These are phyloP conservation scores for Sminthurinus aureus DNA, from an alignment of 2,888 invertebrate species.

Conservation along the genomic window DNA sequence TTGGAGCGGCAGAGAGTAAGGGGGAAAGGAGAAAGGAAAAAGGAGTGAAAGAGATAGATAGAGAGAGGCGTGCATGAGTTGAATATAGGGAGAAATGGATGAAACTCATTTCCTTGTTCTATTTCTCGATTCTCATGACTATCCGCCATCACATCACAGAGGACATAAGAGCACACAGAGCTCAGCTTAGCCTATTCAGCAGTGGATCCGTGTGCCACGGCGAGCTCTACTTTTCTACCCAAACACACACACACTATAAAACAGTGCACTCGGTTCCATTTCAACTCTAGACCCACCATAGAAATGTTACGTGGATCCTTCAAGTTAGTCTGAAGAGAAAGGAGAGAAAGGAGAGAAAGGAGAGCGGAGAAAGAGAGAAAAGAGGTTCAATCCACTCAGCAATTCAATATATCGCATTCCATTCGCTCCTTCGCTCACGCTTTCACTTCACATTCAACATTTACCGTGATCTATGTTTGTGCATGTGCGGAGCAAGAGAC, in stretches of 20 bases:
- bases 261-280: too few relatives aligned
- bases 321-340: not conserved
- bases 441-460: not conserved
- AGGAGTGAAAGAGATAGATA: not conserved
- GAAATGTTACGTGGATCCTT: not conserved
- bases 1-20: not conserved
- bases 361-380: too few relatives aligned
- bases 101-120: constrained; percentile 2
- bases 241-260: not conserved
- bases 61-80: not conserved
- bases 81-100: not conserved
- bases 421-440: not conserved
- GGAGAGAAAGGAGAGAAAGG: not conserved
- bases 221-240: not conserved
- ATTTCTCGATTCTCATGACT: not conserved
- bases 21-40: not conserved
- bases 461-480: not conserved
- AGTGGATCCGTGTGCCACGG: too few relatives aligned
- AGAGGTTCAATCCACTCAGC: not conserved
- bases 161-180: too few relatives aligned
- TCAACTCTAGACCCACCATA: not conserved
- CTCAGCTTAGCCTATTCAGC: too few relatives aligned
- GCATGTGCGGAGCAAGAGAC: not conserved
- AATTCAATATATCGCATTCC: not conserved
- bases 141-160: too few relatives aligned